Conservation (phyloP, 1,140 invertebrate genomes). For the Bombus balteatus region DNA sequence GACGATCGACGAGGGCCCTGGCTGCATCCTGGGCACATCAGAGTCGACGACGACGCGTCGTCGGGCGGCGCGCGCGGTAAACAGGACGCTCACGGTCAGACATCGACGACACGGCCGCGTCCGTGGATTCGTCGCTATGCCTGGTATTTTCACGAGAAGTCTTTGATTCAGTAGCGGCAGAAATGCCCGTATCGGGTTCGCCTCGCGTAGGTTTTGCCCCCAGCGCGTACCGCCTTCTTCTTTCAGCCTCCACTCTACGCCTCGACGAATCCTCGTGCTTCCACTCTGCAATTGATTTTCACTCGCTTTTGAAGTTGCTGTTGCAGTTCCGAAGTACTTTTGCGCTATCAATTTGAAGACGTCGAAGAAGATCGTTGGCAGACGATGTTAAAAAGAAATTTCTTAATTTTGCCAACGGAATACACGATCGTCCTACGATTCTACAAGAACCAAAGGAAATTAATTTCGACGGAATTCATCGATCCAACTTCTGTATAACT, state of each 20-base stretch:
- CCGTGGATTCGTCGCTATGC: constrained; percentile 79
- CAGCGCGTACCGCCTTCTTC: constrained; percentile 25
- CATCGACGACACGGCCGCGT: constrained; percentile 60
- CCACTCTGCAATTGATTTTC: not conserved
- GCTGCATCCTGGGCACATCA: not conserved
- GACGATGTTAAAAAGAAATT: too few species aligned
- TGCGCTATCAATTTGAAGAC: too few species aligned
- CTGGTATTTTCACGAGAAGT: constrained; percentile 80
- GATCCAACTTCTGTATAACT: too few species aligned
- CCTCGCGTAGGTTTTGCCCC: constrained; percentile 72
- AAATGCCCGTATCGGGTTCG: constrained; percentile 77
- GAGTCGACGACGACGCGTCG: too few species aligned
- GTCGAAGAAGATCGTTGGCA: too few species aligned
- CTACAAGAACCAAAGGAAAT: too few species aligned
- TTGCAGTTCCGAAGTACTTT: not conserved
- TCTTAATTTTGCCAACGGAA: too few species aligned
- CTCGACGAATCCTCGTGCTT: not conserved
- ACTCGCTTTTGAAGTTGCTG: not conserved
- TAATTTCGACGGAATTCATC: too few species aligned
- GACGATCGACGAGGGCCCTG: constrained; percentile 6
- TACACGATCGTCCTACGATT: too few species aligned
- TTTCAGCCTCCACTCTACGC: not conserved
- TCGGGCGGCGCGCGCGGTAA: constrained; percentile 8
- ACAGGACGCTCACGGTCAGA: constrained; percentile 51
- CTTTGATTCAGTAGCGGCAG: constrained; percentile 77